phyloP scores from a whole-genome alignment of 2,888 invertebrate species.

The Choristoneura rosaceana region DNA sequence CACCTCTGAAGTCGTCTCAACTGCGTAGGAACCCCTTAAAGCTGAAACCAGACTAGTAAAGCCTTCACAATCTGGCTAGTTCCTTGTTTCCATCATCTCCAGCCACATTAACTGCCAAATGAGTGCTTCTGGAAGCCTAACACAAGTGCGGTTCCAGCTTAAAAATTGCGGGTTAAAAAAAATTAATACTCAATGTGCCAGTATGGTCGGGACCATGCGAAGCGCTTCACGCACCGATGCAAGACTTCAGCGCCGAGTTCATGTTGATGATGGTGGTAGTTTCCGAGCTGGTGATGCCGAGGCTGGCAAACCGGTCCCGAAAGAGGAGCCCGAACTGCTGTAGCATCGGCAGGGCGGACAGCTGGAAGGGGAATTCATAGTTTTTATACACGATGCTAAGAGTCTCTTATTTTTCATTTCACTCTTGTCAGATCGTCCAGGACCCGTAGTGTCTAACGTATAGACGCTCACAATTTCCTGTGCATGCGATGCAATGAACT shows the following conservation, averaged over 20 bases:
- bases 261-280: slow-evolving; percentile 90
- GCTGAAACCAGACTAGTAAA: no score
- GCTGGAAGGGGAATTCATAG: slow-evolving; percentile 67
- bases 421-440: no score
- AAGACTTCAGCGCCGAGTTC: slow-evolving; percentile 88
- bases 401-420: no score
- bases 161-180: slow-evolving; percentile 31
- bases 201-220: slow-evolving; percentile 75
- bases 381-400: neutral
- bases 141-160: neutral
- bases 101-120: neutral
- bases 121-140: neutral
- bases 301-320: slow-evolving; percentile 85
- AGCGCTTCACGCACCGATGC: slow-evolving; percentile 87
- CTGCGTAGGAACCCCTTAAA: no score
- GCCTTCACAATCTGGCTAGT: no score
- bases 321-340: slow-evolving; percentile 91
- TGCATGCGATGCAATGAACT: no score
- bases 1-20: no score
- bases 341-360: slow-evolving; percentile 87
- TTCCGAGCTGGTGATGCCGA: slow-evolving; percentile 88
- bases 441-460: no score
- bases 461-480: no score
- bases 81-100: neutral
- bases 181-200: slow-evolving; percentile 42